Evolutionary conservation across 2,888 invertebrate species (phyloP), one percentile per base, ranked within the genome.

Genomic region (Ferrisia virgata): DNA sequence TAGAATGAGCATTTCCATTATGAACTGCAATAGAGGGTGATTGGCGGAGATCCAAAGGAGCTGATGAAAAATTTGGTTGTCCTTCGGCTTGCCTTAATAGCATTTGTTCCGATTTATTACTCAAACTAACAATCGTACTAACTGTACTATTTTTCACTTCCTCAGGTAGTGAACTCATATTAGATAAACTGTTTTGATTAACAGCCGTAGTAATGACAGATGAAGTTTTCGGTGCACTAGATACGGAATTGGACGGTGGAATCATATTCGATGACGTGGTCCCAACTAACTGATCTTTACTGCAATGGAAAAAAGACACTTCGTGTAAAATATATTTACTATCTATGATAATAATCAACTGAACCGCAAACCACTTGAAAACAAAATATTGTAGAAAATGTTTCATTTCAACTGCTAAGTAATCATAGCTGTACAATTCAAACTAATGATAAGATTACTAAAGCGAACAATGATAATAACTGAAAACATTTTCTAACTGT

Each of bases 31-130:
- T 87, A 85, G 89, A 87, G 81, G 88, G 87, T 25, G 88, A 87
- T 86, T 90, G 90, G 53, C 90, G 88, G 43, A 90, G 86, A 87
- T 90, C 90, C 47, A 90, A 87, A 0, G 89, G 89, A 85, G 88
- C 78, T 13, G 78, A 53, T 11, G 79, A 22, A 40, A 28, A 79
- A 39, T 58, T 84, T 22, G 69, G 15, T 15, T 36, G 36, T 5
- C 69, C 69, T 69, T 64, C 82, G 39, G 69, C 36, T 36, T 72
- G 72, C 18, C 72, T 33, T 72, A 72, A 33, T 0, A 36, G 72
- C 72, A 36, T 72, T 36, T 72, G 72, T 36, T 72, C 72, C 28
- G 72, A 72, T 72, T 72, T 72, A 72, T 72, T 72, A 72, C 36
- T 72, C 72, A 36, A 72, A 36, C 72, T 36, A 0, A 36, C 72